Evolutionary conservation across 2,888 invertebrate genomes (phyloP), one percentile per base, ranked within the genome.

Genomic region (Pharmacophagus antenor): DNA sequence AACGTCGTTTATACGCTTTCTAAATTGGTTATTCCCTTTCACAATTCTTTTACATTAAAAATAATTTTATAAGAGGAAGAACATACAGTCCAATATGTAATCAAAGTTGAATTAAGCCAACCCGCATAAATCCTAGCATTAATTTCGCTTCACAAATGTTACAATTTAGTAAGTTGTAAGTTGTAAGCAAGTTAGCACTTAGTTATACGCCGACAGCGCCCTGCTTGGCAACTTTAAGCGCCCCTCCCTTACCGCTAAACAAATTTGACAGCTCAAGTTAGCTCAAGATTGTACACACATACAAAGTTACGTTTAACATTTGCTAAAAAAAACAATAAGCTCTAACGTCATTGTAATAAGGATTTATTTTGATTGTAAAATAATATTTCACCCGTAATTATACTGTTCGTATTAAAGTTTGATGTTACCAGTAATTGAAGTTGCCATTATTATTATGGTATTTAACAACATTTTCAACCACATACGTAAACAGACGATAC

Each of bases 241-340:
- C 79, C 83, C 84, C 85, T 82, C 84, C 83, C 79, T 81, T 76
- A 83, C 88, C 88, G 82, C 89, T 89, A 86, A 88, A 88, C 89
- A 89, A 89, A 89, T 90, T 88, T 90, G 90, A 89, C 89, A 88
- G 90, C 88, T 85, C 77, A 86, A 88, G 80, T 89, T 88, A 84
- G 82, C 74, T 79, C 74, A 86, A 88, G 85, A 88, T 88, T 81
- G 80, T 78, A 80, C 78, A 82, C 78, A 80, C 73, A 74, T 71
- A 73, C 81, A 77, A 82, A 77, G 62, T 72, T 83, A 67, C 23
- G 25, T n/a, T 53, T 42, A 15, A 42, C 23, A 1, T 52, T 52
- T 47, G 17, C 20, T 27, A 41, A 20, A 6, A 47, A 53, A 20
- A 31, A 25, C n/a, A 25, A 27, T 41, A 21, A 6, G 17, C 61